Conservation (phyloP, 2,888 invertebrate genomes). For the Thereva unica region DNA sequence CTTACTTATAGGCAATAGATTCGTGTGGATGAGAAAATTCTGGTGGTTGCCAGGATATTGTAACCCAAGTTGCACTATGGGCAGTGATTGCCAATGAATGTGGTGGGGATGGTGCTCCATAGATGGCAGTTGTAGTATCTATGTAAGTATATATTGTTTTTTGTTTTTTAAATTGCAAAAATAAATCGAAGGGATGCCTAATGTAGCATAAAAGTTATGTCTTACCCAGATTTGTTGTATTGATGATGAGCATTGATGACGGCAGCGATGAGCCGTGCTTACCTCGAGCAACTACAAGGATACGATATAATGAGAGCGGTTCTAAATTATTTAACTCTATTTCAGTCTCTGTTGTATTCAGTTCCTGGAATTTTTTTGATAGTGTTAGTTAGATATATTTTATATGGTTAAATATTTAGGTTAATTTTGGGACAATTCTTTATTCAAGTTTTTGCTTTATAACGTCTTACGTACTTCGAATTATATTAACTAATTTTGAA, state of each 20-base stretch:
- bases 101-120: constrained; percentile 78
- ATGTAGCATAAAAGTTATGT: neutral
- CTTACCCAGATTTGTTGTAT: constrained; percentile 65
- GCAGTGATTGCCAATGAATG: constrained; percentile 77
- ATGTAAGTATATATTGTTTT: constrained; percentile 42
- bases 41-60: constrained; percentile 83
- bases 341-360: constrained; percentile 68
- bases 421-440: neutral
- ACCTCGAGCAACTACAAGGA: constrained; percentile 79
- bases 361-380: constrained; percentile 62
- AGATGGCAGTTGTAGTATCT: constrained; percentile 57
- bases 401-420: too few relatives aligned
- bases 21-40: constrained; percentile 81
- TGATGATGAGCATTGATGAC: constrained; percentile 77
- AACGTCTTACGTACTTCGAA: too few relatives aligned
- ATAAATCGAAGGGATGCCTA: constrained; percentile 7
- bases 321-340: constrained; percentile 68
- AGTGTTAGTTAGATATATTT: neutral
- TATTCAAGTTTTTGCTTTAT: neutral
- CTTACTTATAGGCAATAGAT: constrained; percentile 73
- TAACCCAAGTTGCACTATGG: constrained; percentile 81
- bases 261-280: constrained; percentile 79
- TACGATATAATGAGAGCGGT: constrained; percentile 72
- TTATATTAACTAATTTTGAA: too few relatives aligned
- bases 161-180: constrained; percentile 20